Percentiles rank a stretch among this genome's conserved stretches.
These are phyloP conservation scores for Dasypolia templi DNA, from an alignment of 2,888 invertebrate genomes.

Conservation along the genomic window DNA sequence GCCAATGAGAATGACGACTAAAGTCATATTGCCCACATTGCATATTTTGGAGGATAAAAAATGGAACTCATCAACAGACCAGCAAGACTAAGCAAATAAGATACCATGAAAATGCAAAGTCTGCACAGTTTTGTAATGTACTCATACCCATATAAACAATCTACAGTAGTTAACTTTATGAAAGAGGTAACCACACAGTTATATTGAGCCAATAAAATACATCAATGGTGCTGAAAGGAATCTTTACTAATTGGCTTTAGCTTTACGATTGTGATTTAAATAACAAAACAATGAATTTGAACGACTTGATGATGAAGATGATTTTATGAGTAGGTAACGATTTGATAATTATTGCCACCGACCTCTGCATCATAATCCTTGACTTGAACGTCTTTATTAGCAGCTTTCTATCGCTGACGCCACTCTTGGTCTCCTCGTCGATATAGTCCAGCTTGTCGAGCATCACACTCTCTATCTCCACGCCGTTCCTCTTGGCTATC, in stretches of 20 bases:
- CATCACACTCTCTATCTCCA: constrained; percentile 75
- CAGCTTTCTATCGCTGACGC: constrained; percentile 78
- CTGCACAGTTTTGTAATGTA: constrained; percentile 10
- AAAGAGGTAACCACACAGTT: constrained; percentile 12
- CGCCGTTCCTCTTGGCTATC: constrained; percentile 82
- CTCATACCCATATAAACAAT: constrained; percentile 2
- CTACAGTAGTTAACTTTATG: constrained; percentile 1
- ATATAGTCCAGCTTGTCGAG: constrained; percentile 80
- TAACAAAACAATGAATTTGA: constrained; percentile 11
- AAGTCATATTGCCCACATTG: background rate
- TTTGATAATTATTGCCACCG: background rate
- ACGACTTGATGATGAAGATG: too few relatives aligned
- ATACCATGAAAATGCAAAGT: background rate
- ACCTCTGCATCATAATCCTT: constrained; percentile 83
- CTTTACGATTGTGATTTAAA: constrained; percentile 8
- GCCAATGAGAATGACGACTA: too few relatives aligned
- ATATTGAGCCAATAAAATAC: background rate
- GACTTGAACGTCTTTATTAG: constrained; percentile 84
- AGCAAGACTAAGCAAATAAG: background rate
- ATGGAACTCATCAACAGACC: background rate
- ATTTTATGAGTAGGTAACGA: background rate
- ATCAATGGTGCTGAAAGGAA: background rate
- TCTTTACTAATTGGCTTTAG: background rate
- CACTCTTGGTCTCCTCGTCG: constrained; percentile 74
- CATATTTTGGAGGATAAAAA: too few relatives aligned